Evolutionary conservation across 2,888 invertebrate species (phyloP).

Genomic region (Dromius quadrimaculatus): DNA sequence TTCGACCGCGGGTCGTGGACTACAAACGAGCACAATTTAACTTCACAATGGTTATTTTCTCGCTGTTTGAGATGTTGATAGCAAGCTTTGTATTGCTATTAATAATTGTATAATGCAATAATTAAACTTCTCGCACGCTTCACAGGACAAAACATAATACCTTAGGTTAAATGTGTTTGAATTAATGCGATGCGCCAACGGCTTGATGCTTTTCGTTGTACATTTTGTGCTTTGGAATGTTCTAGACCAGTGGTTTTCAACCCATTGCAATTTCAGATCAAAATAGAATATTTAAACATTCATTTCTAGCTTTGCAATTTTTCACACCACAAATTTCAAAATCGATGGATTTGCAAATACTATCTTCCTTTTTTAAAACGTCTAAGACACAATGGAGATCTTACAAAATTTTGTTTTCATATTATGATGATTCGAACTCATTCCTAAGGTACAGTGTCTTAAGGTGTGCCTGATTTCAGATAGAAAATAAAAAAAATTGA

Average conservation of each 20-base stretch:
- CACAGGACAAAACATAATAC: slow-evolving; percentile 16
- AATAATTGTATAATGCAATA: slow-evolving; percentile 20
- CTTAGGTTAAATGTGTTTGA: slow-evolving; percentile 25
- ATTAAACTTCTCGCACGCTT: slow-evolving; percentile 11
- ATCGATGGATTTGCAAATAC: not conserved
- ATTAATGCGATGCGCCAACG: slow-evolving; percentile 16
- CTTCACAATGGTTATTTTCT: not conserved
- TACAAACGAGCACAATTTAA: slow-evolving; percentile 1
- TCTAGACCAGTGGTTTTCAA: slow-evolving; percentile 6
- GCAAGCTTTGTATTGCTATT: slow-evolving; percentile 28
- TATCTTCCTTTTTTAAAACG: too few relatives aligned
- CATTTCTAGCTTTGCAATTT: too few relatives aligned
- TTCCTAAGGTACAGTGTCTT: too few relatives aligned
- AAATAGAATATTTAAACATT: too few relatives aligned
- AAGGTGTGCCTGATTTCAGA: too few relatives aligned
- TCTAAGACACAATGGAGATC: too few relatives aligned
- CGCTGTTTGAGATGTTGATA: not conserved
- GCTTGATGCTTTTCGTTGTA: slow-evolving; percentile 11
- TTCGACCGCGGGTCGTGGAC: not conserved
- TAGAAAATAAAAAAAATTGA: too few relatives aligned
- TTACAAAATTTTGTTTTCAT: too few relatives aligned
- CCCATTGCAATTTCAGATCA: not conserved
- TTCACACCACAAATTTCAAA: too few relatives aligned
- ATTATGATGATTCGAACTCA: too few relatives aligned
- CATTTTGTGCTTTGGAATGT: slow-evolving; percentile 6